Evolutionary conservation across 2,113 vertebrate genomes (phyloP).

Genomic region (Thamnaconus septentrionalis): DNA sequence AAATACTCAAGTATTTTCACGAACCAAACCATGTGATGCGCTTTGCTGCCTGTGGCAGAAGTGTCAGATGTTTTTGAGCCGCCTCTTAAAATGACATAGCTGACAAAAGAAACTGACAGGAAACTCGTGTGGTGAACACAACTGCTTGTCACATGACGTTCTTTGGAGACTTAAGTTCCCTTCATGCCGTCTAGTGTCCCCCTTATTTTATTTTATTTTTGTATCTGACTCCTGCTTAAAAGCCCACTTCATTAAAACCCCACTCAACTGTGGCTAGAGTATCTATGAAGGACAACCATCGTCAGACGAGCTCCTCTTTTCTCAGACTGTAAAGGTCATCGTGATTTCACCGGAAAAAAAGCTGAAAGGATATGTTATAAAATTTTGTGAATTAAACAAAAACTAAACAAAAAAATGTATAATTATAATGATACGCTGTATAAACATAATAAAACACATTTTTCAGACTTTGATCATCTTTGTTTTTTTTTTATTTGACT

Average conservation of each 20-base stretch:
- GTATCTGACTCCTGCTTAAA: constrained; percentile 31
- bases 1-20: neutral
- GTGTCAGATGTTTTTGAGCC: neutral
- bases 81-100: constrained; percentile 22
- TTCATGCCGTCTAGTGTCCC: constrained; percentile 7
- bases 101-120: neutral
- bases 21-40: neutral
- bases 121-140: neutral
- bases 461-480: constrained; percentile 74
- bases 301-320: constrained; percentile 37
- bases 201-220: constrained; percentile 23
- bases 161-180: constrained; percentile 26
- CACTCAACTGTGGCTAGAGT: constrained; percentile 25
- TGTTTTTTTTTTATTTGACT: neutral
- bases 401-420: constrained; percentile 63
- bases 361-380: constrained; percentile 67
- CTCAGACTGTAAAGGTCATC: constrained; percentile 45
- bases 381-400: constrained; percentile 66
- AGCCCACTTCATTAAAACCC: constrained; percentile 19
- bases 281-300: constrained; percentile 23
- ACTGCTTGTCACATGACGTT: neutral
- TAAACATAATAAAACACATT: constrained; percentile 76
- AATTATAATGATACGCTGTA: constrained; percentile 79
- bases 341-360: constrained; percentile 62
- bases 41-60: constrained; percentile 24